These are phyloP conservation scores for Pomatorhinus ruficollis DNA, from an alignment of 2,113 vertebrate species.

Conservation along the genomic window DNA sequence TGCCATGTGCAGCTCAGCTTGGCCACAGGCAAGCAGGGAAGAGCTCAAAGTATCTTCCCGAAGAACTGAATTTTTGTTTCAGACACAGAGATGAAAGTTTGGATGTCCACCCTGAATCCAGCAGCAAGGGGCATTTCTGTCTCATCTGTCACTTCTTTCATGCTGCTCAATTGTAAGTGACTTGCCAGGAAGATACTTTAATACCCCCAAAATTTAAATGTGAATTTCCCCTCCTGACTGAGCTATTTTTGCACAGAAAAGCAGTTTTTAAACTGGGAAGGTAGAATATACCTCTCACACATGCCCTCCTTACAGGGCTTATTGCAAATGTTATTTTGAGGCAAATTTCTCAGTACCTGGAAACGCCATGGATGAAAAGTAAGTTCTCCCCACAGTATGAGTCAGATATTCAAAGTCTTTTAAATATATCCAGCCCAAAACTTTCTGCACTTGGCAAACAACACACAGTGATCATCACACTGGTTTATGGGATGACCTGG, in stretches of 20 bases:
- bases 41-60: neutral
- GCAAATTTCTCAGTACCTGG: neutral
- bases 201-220: neutral
- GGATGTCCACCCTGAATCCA: neutral
- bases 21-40: neutral
- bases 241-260: neutral
- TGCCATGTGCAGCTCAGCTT: neutral
- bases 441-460: neutral
- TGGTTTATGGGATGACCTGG: neutral
- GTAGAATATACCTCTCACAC: neutral
- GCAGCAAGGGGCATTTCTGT: neutral
- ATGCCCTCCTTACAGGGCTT: neutral
- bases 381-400: neutral
- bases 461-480: neutral
- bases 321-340: neutral
- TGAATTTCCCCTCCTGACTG: neutral
- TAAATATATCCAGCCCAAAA: neutral
- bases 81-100: neutral
- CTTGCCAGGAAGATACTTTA: neutral
- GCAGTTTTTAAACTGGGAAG: neutral
- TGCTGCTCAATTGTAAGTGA: neutral
- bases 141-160: neutral
- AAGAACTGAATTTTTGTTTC: neutral
- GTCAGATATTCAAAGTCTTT: neutral
- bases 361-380: neutral